Evolutionary conservation across 1,140 invertebrate species (phyloP), one percentile per base, ranked within the genome.

Genomic region (Lepeophtheirus salmonis): DNA sequence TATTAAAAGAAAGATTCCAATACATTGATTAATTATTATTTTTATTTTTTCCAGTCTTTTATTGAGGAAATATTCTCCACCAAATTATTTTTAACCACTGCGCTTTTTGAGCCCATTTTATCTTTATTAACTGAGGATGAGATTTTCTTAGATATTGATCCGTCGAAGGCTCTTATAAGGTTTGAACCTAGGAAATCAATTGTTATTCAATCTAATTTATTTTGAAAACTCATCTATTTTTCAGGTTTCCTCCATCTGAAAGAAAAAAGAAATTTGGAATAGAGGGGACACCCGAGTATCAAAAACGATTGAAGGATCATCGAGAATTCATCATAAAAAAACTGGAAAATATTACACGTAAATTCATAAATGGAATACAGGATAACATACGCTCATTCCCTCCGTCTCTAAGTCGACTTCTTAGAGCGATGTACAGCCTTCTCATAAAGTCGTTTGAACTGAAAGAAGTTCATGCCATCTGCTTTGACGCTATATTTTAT

Each of bases 371-470:
- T 17, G 85, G 84, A 51, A 80, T 98, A 63, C 77, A 81, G 50
- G 83, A 86, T 63, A 89, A 88, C 69, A 84, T 94, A 74, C 80
- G 85, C 60, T 87, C 86, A 67, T 97, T 98, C 73, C 94, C 94
- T 0, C 80, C 83, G 14, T 76, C 72, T 64, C 67, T 83, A 63
- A 69, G 74, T 2, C 79, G 77, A 77, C 64, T 81, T 0, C 72
- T 80, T 13, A 70, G 74, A 52, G 74, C 79, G 62, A 69, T 81
- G 61, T 74, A 77, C 63, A 66, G 68, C n/a, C 66, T 70, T n/a
- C 62, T 79, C 4, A 71, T 72, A 54, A 69, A 71, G 49, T 65
- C 65, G 1, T 57, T 71, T n/a, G 70, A 77, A 66, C 66, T 64
- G 51, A 63, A 72, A 57, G 69, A 81, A 74, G 74, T 80, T 63